phyloP scores from a whole-genome alignment of 1,140 invertebrate species.

The Paralvinella palmiformis region DNA sequence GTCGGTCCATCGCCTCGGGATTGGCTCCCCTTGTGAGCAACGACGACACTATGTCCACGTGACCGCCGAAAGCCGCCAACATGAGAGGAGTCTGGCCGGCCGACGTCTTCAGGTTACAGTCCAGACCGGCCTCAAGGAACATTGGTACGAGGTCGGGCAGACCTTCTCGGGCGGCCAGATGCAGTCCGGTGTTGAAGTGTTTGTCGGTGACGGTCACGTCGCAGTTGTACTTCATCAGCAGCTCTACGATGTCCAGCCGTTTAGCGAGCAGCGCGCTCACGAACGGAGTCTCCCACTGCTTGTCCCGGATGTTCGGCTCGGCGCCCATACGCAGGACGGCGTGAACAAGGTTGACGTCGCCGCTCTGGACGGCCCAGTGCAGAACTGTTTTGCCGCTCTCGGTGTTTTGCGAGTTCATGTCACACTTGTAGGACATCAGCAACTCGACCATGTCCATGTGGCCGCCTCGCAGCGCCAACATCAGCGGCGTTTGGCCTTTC shows the following conservation, averaged over 20 bases:
- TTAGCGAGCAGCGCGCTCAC: conserved; percentile 2
- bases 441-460: not conserved
- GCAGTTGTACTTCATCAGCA: conserved; percentile 1
- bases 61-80: conserved; percentile 10
- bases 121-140: conserved; percentile 7
- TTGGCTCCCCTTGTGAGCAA: conserved; percentile 6
- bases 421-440: not conserved
- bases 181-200: conserved; percentile 18
- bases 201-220: conserved; percentile 15
- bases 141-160: conserved; percentile 7
- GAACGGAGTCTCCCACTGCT: conserved; percentile 18
- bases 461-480: not conserved
- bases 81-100: conserved; percentile 15
- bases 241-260: not conserved
- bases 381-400: conserved; percentile 8
- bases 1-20: conserved; percentile 5
- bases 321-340: conserved; percentile 1
- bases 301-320: conserved; percentile 5
- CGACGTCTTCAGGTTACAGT: conserved; percentile 11
- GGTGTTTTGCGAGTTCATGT: conserved; percentile 13
- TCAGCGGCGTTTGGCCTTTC: conserved; percentile 6
- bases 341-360: not conserved
- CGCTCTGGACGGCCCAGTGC: conserved; percentile 13
- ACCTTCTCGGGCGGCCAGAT: conserved; percentile 9
- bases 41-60: not conserved